Evolutionary conservation across 2,113 vertebrate genomes (phyloP).

Genomic region (Amphiprion ocellaris): DNA sequence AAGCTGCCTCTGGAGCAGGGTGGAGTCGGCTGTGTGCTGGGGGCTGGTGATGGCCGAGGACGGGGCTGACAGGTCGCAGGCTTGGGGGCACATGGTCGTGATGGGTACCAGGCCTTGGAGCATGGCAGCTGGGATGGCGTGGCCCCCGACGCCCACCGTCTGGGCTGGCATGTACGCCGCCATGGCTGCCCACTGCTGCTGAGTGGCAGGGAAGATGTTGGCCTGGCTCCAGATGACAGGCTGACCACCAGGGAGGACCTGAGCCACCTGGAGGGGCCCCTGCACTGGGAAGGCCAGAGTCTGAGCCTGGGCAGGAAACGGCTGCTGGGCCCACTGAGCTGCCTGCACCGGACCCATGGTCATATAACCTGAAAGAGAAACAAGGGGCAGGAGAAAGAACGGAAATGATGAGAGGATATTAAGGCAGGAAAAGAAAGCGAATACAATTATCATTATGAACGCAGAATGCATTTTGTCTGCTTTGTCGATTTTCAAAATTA

Average conservation of each 20-base stretch:
- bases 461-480: constrained; percentile 1
- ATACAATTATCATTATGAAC: background rate
- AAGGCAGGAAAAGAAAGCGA: background rate
- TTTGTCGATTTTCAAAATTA: constrained; percentile 10
- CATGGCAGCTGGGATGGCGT: constrained; percentile 94
- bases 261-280: constrained; percentile 87
- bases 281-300: constrained; percentile 91
- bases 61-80: constrained; percentile 89
- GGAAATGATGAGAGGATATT: background rate
- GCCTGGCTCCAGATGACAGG: constrained; percentile 97
- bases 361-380: constrained; percentile 91
- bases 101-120: constrained; percentile 94
- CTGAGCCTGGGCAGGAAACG: constrained; percentile 90
- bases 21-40: constrained; percentile 86
- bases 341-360: constrained; percentile 98
- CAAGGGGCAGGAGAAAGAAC: background rate
- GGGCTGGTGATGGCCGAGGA: constrained; percentile 90
- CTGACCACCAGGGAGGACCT: constrained; percentile 96
- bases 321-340: constrained; percentile 97
- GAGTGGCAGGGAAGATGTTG: constrained; percentile 93
- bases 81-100: constrained; percentile 88
- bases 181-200: constrained; percentile 96
- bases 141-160: constrained; percentile 89
- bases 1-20: constrained; percentile 79
- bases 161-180: constrained; percentile 97